Base-by-base conservation (phyloP, 2,113 vertebrate genomes). In the Cairina moschata region DNA sequence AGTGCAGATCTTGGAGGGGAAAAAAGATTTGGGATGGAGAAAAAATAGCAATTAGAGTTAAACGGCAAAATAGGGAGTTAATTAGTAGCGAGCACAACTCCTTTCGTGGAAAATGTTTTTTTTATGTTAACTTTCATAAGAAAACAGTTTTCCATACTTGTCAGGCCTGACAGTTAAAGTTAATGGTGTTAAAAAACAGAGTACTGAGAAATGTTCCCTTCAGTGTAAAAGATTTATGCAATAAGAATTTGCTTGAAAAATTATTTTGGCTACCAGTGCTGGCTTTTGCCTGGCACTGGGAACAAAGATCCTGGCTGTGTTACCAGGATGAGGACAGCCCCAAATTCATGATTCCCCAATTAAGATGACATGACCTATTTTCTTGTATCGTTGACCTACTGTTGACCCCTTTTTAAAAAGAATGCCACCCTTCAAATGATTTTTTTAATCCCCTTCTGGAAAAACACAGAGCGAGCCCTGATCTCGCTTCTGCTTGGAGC, bases 141-240 rank as follows among this genome's bases (percentile, higher is more conserved):
- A 96, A 91, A 93, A 91, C 90, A 94, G 90, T 96, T 97, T 97
- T 94, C 96, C 83, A n/a, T 96, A 92, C 91, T 91, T 95, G 94
- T 95, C 96, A 93, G 91, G 80, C 93, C 92, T 97, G 97, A 97
- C 95, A 96, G 94, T 96, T 96, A 86, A 96, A 95, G 94, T 95
- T 96, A 96, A 96, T 95, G 88, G 90, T 95, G 93, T 94, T 97
- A 94, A 86, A 96, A 95, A 97, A 5, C 96, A 96, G 95, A 91
- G 95, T 54, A 82, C 95, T 88, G 92, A 93, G 91, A 95, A 96
- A 96, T 91, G 96, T 95, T 93, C 81, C 84, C 82, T 85, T 95
- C 5, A 26, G 80, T 66, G 92, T 86, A 66, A 94, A 93, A 95
- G 91, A 93, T 95, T 94, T 96, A 95, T 95, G 95, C 96, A 80